phyloP scores from a whole-genome alignment of 2,797 vertebrate species.

The Taeniopygia guttata region DNA sequence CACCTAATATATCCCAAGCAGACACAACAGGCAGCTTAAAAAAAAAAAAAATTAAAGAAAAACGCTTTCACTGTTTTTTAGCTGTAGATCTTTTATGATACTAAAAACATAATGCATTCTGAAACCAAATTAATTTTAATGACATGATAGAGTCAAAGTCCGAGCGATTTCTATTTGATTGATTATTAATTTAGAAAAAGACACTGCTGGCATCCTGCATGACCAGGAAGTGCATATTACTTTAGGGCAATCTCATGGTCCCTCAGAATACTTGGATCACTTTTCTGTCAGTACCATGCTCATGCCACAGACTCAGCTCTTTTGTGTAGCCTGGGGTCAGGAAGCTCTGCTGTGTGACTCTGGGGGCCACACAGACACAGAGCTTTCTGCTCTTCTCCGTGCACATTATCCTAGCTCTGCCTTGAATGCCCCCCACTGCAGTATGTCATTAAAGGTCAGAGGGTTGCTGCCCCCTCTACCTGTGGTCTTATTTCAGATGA shows the following conservation, averaged over 20 bases:
- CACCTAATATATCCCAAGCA: constrained; percentile 23
- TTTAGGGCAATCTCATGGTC: background rate
- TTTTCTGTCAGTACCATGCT: background rate
- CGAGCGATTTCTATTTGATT: background rate
- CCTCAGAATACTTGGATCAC: background rate
- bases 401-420: background rate
- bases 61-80: background rate
- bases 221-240: background rate
- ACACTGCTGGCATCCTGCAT: background rate
- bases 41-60: background rate
- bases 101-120: background rate
- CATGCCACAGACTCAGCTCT: background rate
- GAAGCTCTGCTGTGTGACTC: background rate
- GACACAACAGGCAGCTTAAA: background rate
- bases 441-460: background rate
- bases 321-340: background rate
- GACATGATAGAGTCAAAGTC: background rate
- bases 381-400: background rate
- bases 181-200: background rate
- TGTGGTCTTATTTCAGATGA: background rate
- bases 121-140: background rate
- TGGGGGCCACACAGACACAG: background rate
- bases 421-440: background rate
- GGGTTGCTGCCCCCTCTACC: background rate
- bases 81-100: background rate